Evolutionary conservation across 2,113 vertebrate species (phyloP).

Genomic region (Galemys pyrenaicus): DNA sequence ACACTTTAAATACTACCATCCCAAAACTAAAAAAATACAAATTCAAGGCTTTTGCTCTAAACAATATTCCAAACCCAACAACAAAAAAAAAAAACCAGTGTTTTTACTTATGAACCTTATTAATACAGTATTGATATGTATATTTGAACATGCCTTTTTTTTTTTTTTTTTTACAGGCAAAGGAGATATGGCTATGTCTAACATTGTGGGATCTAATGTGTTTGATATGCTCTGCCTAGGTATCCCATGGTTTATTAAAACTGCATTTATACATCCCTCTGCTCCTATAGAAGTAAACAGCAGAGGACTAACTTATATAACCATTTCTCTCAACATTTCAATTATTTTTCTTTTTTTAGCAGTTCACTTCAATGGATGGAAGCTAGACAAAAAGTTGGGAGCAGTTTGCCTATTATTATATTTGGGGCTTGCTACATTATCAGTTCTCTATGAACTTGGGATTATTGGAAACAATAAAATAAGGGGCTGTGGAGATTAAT

Average conservation of each 20-base stretch:
- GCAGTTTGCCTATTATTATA: constrained; percentile 90
- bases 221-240: constrained; percentile 98
- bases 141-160: constrained; percentile 39
- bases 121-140: constrained; percentile 70
- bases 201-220: constrained; percentile 98
- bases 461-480: constrained; percentile 94
- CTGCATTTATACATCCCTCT: constrained; percentile 90
- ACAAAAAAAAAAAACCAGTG: constrained; percentile 75
- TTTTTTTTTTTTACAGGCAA: constrained; percentile 89
- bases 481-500: constrained; percentile 88
- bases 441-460: constrained; percentile 96
- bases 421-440: constrained; percentile 90
- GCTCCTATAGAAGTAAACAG: constrained; percentile 94
- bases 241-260: constrained; percentile 97
- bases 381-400: constrained; percentile 94
- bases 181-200: constrained; percentile 99
- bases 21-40: constrained; percentile 71
- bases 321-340: constrained; percentile 92
- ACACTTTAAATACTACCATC: constrained; percentile 78
- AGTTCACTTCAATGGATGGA: constrained; percentile 95
- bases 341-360: constrained; percentile 92
- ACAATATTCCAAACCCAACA: constrained; percentile 72
- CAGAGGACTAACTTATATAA: constrained; percentile 91
- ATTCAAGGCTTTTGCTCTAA: constrained; percentile 74
- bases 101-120: constrained; percentile 73